Base-by-base conservation (phyloP, 2,888 invertebrate species). In the Pachycephus smyrnensis region DNA sequence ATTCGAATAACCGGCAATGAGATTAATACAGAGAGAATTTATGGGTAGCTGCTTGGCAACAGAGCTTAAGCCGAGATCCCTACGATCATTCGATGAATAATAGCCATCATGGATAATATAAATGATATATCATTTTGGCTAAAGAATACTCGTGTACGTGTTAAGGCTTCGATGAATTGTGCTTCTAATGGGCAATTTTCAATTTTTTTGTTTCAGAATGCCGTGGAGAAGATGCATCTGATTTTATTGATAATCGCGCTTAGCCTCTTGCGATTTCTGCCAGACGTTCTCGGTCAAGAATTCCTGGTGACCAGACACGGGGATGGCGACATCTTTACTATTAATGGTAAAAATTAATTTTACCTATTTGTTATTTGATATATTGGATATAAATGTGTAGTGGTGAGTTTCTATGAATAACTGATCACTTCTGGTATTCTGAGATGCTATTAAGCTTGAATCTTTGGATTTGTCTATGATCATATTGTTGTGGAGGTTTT, bases 261-360 rank as follows among this genome's bases (percentile, higher is more conserved):
- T 85, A 86, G 83, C 35, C 74, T 68, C 83, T 84, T 89, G 80
- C 86, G 87, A 83, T 81, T 89, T 77, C 77, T 88, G 31, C 82
- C 80, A 79, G 78, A 82, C 73, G 81, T 83, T 76, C 80, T 79
- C 77, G 85, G 85, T 73, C 84, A 88, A 71, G 90, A 91, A 78
- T 82, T 90, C 80, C 86, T 89, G 76, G 86, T 91, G 76, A 90
- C 88, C 76, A 85, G 91, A 78, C 89, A 90, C 80, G 84, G 84
- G 80, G 89, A 91, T 86, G 91, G 91, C 81, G 91, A 91, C 80
- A 89, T 91, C 81, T 91, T 91, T 80, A 89, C 86, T 31, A 83
- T 87, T 77, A 88, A 90, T 85, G 91, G 91, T 91, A 84, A 85
- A 79, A 23, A 15, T 9, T 11, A 31, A 1, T 55, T 75, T 73